Base-by-base conservation (phyloP, 2,888 invertebrate species). In the Drosophila subquinaria region DNA sequence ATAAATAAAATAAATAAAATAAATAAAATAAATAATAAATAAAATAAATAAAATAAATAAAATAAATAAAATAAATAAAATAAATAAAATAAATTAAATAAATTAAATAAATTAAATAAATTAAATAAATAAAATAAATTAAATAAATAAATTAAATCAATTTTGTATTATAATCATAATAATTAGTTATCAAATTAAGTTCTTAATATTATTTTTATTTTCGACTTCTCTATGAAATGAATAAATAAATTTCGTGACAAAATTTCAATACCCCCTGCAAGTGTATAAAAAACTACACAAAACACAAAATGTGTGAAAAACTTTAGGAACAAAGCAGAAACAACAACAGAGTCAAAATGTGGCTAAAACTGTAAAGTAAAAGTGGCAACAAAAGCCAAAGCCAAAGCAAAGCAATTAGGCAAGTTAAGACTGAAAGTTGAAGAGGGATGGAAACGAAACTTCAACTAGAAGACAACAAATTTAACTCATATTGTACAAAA, bases 331-430 rank as follows among this genome's bases (percentile, higher is more conserved):
- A 17, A 55, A 55, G 33, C 17, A 8, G 13, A 27, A 36, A 35
- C 20, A 38, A 52, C 56, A 48, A 63, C 57, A 30, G 35, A 33
- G 20, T 36, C 17, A 56, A 55, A 48, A 23, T 61, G 38, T 42
- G 38, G 15, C 45, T 30, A 20, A 51, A 45, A 40, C 45, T 51
- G 40, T 13, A 27, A 43, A n/a, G 17, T 3, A 45, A 62, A 48
- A 57, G 23, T 17, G 35, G 9, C 15, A 73, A 59, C 61, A 67
- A 59, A 59, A 62, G 47, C 15, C 51, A 53, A 66, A 57, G 52
- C 63, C 20, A 48, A 62, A 69, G 47, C 15, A 53, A 63, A 61
- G 56, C 70, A 69, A 63, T 73, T 69, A 77, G 51, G n/a, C 45
- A 75, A 56, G 20, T 27, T 48, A 30, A 3, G 10, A 30, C 4